Evolutionary conservation across 2,113 vertebrate species (phyloP).

Genomic region (Thymallus thymallus): DNA sequence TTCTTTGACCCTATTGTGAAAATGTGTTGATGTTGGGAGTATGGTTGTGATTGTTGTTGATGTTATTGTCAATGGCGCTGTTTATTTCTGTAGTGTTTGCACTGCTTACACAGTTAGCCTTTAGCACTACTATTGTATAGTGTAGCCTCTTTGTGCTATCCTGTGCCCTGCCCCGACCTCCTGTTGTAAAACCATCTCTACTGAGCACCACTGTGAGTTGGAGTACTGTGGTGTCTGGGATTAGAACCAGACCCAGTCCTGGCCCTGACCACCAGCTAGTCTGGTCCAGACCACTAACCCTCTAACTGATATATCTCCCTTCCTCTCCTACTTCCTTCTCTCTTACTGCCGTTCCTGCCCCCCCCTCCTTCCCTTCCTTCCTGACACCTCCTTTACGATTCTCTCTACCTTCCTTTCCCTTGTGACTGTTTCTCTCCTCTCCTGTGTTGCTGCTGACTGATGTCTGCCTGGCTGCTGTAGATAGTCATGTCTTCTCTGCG

Average conservation of each 20-base stretch:
- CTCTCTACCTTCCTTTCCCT: slow-evolving; percentile 9
- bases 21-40: too few relatives aligned
- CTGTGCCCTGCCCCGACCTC: slow-evolving; percentile 23
- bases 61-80: neutral
- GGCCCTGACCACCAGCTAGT: slow-evolving; percentile 17
- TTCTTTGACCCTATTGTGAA: neutral
- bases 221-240: slow-evolving; percentile 47
- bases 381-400: slow-evolving; percentile 2
- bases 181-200: slow-evolving; percentile 22
- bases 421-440: slow-evolving; percentile 15
- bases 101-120: slow-evolving; percentile 24
- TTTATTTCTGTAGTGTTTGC: slow-evolving; percentile 17
- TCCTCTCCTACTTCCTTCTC: neutral
- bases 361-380: slow-evolving; percentile 4
- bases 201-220: neutral
- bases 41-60: neutral
- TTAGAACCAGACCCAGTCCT: slow-evolving; percentile 38
- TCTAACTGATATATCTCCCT: slow-evolving; percentile 64
- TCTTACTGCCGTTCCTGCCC: slow-evolving; percentile 24
- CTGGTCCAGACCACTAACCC: slow-evolving; percentile 62
- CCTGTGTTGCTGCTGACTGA: slow-evolving; percentile 44
- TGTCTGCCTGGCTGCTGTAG: slow-evolving; percentile 56
- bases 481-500: slow-evolving; percentile 75
- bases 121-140: slow-evolving; percentile 12
- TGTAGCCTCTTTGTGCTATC: slow-evolving; percentile 5